phyloP scores from a whole-genome alignment of 1,140 invertebrate genomes.

The Heliconius melpomene region DNA sequence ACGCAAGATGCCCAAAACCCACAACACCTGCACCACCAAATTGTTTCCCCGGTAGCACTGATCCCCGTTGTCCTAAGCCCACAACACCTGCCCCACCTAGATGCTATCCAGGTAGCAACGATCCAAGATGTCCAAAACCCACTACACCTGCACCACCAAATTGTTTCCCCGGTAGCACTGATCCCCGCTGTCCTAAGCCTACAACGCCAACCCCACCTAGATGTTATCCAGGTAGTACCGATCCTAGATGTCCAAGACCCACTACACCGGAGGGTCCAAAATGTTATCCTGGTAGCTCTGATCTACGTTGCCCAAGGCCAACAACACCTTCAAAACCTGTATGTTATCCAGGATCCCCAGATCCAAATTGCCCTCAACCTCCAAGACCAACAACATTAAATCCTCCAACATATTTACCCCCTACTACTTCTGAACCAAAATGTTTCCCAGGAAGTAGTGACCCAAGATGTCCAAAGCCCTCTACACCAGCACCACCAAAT shows the following conservation, averaged over 20 bases:
- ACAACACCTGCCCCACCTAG: no score
- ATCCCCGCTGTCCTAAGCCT: not conserved
- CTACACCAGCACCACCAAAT: constrained; percentile 29
- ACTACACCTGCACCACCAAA: constrained; percentile 28
- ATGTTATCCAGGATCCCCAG: constrained; percentile 60
- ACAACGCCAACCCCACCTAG: no score
- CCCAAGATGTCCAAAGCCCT: constrained; percentile 60
- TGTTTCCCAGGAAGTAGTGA: constrained; percentile 50
- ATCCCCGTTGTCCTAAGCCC: no score
- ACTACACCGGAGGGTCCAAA: no score
- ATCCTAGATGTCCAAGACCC: no score
- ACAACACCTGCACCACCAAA: no score
- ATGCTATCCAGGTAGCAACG: no score
- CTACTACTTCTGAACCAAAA: constrained; percentile 44
- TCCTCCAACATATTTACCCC: constrained; percentile 52
- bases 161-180: constrained; percentile 72
- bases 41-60: no score
- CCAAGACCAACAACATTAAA: constrained; percentile 42
- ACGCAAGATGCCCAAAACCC: constrained; percentile 60
- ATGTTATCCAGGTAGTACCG: no score
- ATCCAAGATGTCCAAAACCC: constrained; percentile 40
- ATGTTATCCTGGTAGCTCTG: no score
- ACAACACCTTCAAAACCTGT: constrained; percentile 41
- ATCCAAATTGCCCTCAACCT: constrained; percentile 63
- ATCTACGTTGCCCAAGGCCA: constrained; percentile 53